A percentile compares a stretch with the other conserved stretches of the same genome.
Evolutionary conservation across 2,888 invertebrate species (phyloP).

Genomic region (Cephus nigrinus): DNA sequence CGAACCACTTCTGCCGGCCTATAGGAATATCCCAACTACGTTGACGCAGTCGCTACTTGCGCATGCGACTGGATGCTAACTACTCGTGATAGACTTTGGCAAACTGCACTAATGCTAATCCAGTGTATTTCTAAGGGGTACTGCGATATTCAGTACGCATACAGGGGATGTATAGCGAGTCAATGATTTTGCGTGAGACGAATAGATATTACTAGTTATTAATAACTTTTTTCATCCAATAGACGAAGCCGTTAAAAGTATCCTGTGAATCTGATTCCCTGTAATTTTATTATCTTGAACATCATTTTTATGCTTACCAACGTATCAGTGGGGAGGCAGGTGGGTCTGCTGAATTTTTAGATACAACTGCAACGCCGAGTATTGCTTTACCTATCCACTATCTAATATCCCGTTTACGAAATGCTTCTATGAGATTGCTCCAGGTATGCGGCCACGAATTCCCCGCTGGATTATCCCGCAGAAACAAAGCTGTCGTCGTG

Average conservation of each 20-base stretch:
- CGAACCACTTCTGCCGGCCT: neutral
- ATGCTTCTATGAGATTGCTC: neutral
- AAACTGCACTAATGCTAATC: neutral
- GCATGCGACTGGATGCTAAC: neutral
- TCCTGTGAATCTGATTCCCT: neutral
- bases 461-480: conserved; percentile 57
- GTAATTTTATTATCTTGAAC: neutral
- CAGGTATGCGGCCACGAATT: conserved; percentile 50
- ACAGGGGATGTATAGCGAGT: neutral
- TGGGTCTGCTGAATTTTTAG: neutral
- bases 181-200: neutral
- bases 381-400: neutral
- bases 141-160: neutral
- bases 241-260: neutral
- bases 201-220: neutral
- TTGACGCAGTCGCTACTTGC: neutral
- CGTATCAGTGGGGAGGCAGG: neutral
- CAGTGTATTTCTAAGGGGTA: neutral
- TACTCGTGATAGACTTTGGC: neutral
- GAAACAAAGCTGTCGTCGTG: conserved; percentile 62
- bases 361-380: neutral
- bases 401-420: neutral
- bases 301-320: neutral
- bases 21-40: neutral
- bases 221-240: neutral